Evolutionary conservation across 37 sponge, comb jelly and placozoan species (phyloP), one percentile per base, ranked within the genome.

Genomic region (Beroe ovata): DNA sequence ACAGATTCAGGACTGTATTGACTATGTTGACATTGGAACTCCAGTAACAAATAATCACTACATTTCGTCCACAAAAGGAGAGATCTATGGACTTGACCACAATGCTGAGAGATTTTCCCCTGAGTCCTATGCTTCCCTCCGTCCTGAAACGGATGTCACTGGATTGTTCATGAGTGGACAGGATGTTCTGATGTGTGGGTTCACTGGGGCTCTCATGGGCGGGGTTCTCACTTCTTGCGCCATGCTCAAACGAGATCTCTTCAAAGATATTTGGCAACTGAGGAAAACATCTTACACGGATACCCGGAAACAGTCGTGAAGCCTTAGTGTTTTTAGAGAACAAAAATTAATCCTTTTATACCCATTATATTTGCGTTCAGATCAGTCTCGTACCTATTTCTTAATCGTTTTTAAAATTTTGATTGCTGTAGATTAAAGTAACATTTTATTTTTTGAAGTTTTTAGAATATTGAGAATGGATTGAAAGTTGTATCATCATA

Each of bases 141-240:
- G 94, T 0, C 93, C 95, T 6, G 91, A 92, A 38, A 92, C 93
- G 0, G 90, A 90, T 0, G 33, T 94, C 16, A 88, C 91, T 60
- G 96, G 96, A 0, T 88, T 96, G 29, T 94, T 89, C 84, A 90
- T 96, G 64, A 93, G 95, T 22, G 96, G 96, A 0, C 96, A 96
- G 90, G 96, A 96, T 59, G 90, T 92, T 30, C 38, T 92, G 18
- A 64, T 60, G 11, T 93, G 94, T 91, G 96, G 96, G 28, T 93
- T 94, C 38, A 42, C 90, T 36, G 95, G 95, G 0, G 94, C 94
- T 39, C 84, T 96, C 90, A 47, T 69, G 29, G 95, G 95, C 40
- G 94, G 96, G 0, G 72, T 94, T 40, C 25, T 94, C 33, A 90
- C 89, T 88, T 92, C 93, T 37, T 92, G 93, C 19, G 89, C 92